Conservation (phyloP, 2,797 vertebrate species). For the Danio jaintianensis region DNA sequence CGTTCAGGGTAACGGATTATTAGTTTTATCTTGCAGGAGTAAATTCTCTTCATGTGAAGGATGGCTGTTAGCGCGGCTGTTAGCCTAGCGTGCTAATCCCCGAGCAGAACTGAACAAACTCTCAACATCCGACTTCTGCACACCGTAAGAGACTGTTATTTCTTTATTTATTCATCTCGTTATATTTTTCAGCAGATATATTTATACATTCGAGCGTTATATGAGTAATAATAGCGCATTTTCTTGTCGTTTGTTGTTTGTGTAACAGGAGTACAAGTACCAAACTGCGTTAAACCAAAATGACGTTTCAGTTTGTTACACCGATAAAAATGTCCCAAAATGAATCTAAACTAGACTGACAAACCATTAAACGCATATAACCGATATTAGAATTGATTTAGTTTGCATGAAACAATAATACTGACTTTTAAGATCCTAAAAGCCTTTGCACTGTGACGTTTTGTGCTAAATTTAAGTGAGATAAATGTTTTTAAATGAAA, state of each 20-base stretch:
- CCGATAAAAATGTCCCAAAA: background rate
- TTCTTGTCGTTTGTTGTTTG: background rate
- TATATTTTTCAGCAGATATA: background rate
- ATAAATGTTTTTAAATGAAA: background rate
- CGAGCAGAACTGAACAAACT: background rate
- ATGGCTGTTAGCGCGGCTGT: background rate
- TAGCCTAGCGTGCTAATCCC: slow-evolving; percentile 42
- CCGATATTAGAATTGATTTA: too few species aligned
- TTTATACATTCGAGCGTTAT: background rate
- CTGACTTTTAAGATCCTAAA: background rate
- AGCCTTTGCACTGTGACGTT: background rate
- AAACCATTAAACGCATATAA: too few species aligned
- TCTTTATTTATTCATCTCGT: background rate
- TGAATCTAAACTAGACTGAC: background rate
- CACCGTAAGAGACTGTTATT: background rate
- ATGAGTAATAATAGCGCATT: background rate
- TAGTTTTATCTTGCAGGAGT: background rate
- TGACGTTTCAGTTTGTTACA: background rate
- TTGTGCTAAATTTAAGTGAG: background rate
- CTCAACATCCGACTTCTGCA: background rate
- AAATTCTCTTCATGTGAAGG: background rate
- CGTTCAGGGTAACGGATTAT: too few species aligned
- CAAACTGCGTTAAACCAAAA: background rate
- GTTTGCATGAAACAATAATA: background rate
- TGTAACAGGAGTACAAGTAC: background rate